These are phyloP conservation scores for Eristalinus sepulchralis DNA, from an alignment of 2,888 invertebrate species.

Conservation along the genomic window DNA sequence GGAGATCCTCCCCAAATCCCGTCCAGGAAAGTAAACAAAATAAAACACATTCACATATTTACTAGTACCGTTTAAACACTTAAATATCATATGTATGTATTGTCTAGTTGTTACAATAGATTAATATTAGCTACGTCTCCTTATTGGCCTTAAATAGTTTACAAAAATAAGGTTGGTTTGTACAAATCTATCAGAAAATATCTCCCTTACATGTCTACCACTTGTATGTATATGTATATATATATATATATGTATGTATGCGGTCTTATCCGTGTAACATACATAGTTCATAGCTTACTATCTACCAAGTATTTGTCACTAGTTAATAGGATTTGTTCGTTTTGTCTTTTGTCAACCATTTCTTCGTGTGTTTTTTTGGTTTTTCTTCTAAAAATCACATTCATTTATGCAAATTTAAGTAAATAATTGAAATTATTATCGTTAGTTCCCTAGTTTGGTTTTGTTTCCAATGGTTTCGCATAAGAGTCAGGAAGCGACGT, in stretches of 20 bases:
- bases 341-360: slow-evolving; percentile 22
- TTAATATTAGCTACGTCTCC: slow-evolving; percentile 49
- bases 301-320: slow-evolving; percentile 11
- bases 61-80: slow-evolving; percentile 51
- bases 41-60: not conserved
- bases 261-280: not conserved
- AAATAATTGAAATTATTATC: slow-evolving; percentile 70
- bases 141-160: slow-evolving; percentile 64
- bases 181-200: slow-evolving; percentile 71
- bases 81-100: slow-evolving; percentile 63
- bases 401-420: slow-evolving; percentile 42
- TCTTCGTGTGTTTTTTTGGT: not conserved
- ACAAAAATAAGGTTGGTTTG: slow-evolving; percentile 63
- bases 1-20: not conserved
- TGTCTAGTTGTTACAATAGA: slow-evolving; percentile 66
- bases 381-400: slow-evolving; percentile 57
- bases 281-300: slow-evolving; percentile 8
- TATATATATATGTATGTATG: slow-evolving; percentile 37
- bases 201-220: slow-evolving; percentile 48
- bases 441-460: slow-evolving; percentile 58
- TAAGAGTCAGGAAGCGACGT: slow-evolving; percentile 44
- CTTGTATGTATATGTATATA: slow-evolving; percentile 38
- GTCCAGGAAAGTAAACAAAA: not conserved
- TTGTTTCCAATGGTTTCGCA: slow-evolving; percentile 18
- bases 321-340: slow-evolving; percentile 62